Conservation (phyloP, 2,113 vertebrate genomes). For the Ploceus nigricollis region DNA sequence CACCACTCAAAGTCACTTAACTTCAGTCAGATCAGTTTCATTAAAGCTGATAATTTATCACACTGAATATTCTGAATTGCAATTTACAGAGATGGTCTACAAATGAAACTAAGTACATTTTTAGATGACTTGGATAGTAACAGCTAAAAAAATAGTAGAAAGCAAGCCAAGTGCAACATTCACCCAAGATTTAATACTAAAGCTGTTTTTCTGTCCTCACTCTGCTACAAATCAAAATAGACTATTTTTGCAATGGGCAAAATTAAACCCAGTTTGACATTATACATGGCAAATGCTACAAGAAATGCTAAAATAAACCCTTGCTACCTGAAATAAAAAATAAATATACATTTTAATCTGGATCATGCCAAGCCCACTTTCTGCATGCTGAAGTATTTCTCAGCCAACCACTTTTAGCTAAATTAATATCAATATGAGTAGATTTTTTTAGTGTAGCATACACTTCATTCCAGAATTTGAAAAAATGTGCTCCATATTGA, state of each 20-base stretch:
- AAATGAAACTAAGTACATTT: background rate
- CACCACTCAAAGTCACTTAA: slow-evolving; percentile 46
- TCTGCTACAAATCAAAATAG: slow-evolving; percentile 38
- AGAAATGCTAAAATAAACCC: slow-evolving; percentile 3
- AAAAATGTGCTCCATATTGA: slow-evolving; percentile 5
- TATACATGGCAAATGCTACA: background rate
- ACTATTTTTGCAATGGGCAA: slow-evolving; percentile 56
- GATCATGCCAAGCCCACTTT: slow-evolving; percentile 29
- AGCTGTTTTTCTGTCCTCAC: slow-evolving; percentile 44
- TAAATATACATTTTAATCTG: background rate
- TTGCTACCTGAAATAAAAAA: slow-evolving; percentile 58
- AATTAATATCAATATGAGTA: slow-evolving; percentile 62
- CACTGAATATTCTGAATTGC: background rate
- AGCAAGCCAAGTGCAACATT: slow-evolving; percentile 7
- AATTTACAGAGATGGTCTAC: background rate
- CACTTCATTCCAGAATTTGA: slow-evolving; percentile 29
- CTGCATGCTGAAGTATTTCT: slow-evolving; percentile 39
- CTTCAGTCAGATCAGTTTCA: background rate
- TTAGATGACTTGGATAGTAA: background rate
- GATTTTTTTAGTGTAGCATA: slow-evolving; percentile 45
- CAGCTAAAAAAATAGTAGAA: background rate
- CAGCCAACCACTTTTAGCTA: slow-evolving; percentile 46
- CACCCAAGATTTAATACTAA: background rate
- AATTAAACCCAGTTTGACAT: slow-evolving; percentile 28
- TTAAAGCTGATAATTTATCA: slow-evolving; percentile 29